Evolutionary conservation across 2,797 vertebrate species (phyloP), one percentile per base, ranked within the genome.

Genomic region (Lagodon rhomboides): DNA sequence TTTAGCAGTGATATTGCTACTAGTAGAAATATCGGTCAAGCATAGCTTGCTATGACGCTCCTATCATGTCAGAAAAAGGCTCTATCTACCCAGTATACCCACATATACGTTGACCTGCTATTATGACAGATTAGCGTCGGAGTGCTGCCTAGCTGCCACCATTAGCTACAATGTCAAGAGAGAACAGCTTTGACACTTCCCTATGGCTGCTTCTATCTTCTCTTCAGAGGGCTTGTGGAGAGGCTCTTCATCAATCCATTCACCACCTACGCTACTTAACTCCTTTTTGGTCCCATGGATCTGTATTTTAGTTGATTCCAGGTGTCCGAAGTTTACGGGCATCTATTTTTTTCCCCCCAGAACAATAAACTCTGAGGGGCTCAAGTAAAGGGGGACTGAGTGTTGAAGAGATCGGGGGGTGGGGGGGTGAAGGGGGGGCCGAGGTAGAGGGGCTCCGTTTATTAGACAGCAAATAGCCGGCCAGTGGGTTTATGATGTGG

Each of bases 401-500:
- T 38, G 34, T 34, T 34, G 34, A 34, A 6, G 7, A 34, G 34
- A 9, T 34, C 7, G 30, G 34, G 65, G 71, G 85, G 79, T 86
- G 71, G 58, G 69, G 71, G 47, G 56, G 47, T 7, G 10, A n/a
- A n/a, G n/a, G n/a, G n/a, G n/a, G n/a, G 51, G 80, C 69, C 10
- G 30, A 81, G 79, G 74, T 73, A 85, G 80, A 85, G 91, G 86
- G 92, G 85, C 88, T 92, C 86, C 77, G 90, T 96, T 95, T 96
- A 96, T 95, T 95, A 95, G 94, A 95, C 87, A 94, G 94, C 94
- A 95, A 95, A 95, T 96, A 95, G 94, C 92, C 73, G 82, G 89
- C 90, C 91, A 91, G 93, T 93, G 92, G 92, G 92, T 96, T 96
- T 96, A 96, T 95, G 95, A 94, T 95, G 93, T 95, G 91, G 94